phyloP scores from a whole-genome alignment of 2,113 vertebrate species.

The Hippocampus comes region DNA sequence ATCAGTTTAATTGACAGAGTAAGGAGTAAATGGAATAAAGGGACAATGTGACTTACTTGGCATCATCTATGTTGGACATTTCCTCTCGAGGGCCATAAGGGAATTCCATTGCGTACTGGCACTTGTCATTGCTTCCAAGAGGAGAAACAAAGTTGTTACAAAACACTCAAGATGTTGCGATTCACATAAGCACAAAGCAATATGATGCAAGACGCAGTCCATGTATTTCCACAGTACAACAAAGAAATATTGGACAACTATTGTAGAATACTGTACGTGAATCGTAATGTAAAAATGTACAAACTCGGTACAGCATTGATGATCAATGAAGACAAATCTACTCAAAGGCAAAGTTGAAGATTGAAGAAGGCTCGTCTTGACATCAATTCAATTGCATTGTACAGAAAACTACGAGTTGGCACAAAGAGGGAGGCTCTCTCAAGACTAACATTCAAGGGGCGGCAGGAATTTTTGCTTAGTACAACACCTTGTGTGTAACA shows the following conservation, averaged over 20 bases:
- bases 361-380: not conserved
- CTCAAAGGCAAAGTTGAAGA: not conserved
- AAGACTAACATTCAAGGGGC: too few relatives aligned
- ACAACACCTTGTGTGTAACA: too few relatives aligned
- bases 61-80: conserved; percentile 56
- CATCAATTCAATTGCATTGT: too few relatives aligned
- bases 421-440: too few relatives aligned
- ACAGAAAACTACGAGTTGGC: too few relatives aligned
- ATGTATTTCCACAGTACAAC: not conserved
- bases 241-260: not conserved
- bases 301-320: not conserved
- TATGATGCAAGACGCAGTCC: not conserved
- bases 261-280: not conserved
- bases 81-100: conserved; percentile 72
- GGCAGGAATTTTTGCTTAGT: too few relatives aligned
- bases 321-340: not conserved
- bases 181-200: not conserved
- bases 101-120: conserved; percentile 57
- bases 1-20: not conserved
- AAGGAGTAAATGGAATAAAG: not conserved
- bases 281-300: not conserved
- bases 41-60: conserved; percentile 65
- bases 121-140: conserved; percentile 61
- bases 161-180: not conserved
- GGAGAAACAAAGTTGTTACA: not conserved